These are phyloP conservation scores for Drosophila parvula DNA, from an alignment of 1,140 invertebrate genomes.

Conservation along the genomic window DNA sequence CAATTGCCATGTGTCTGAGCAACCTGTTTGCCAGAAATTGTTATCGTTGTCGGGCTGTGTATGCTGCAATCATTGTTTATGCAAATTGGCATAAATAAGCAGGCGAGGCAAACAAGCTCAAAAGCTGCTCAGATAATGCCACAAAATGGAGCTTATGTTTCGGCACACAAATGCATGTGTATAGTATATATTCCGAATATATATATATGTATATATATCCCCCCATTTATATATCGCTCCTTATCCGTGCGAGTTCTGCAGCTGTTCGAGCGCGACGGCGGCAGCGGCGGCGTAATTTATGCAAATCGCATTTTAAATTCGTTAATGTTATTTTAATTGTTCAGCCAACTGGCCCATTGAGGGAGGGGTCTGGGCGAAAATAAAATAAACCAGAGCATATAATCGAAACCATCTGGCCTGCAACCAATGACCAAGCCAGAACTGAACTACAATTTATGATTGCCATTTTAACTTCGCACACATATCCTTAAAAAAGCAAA, in stretches of 20 bases:
- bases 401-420: conserved; percentile 25
- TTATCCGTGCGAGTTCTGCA: conserved; percentile 30
- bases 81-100: conserved; percentile 71
- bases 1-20: conserved; percentile 34
- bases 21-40: conserved; percentile 48
- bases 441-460: conserved; percentile 49
- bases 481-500: conserved; percentile 15
- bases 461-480: conserved; percentile 14
- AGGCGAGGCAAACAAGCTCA: conserved; percentile 53
- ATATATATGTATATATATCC: neutral
- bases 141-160: conserved; percentile 58
- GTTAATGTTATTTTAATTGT: conserved; percentile 74
- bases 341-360: conserved; percentile 25
- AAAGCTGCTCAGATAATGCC: conserved; percentile 65
- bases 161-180: conserved; percentile 22
- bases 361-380: conserved; percentile 3
- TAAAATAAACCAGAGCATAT: conserved; percentile 1
- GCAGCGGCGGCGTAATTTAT: conserved; percentile 43
- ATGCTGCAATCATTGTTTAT: conserved; percentile 68
- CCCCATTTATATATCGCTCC: neutral
- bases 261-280: conserved; percentile 6
- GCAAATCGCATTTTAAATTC: conserved; percentile 64
- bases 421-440: conserved; percentile 25
- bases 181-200: conserved; percentile 5
- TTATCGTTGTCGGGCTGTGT: conserved; percentile 34